Conservation (phyloP, 2,888 invertebrate genomes). For the Napeogenes inachia region DNA sequence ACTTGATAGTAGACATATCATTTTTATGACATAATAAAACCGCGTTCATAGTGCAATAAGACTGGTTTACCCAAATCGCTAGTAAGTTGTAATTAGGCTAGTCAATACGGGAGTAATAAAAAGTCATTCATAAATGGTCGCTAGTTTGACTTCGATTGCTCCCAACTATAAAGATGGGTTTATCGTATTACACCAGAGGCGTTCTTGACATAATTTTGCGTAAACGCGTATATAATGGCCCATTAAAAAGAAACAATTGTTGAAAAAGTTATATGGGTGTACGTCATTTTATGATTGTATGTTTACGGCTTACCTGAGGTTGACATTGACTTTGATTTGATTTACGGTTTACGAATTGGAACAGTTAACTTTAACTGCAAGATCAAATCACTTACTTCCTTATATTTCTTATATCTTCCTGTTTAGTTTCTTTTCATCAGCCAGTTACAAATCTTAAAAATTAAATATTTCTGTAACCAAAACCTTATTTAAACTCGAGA, state of each 20-base stretch:
- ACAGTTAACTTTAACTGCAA: constrained; percentile 16
- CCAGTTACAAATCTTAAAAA: too few species aligned
- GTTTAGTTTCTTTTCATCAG: too few species aligned
- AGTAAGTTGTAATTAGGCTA: constrained; percentile 68
- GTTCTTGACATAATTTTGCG: constrained; percentile 77
- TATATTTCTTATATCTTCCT: too few species aligned
- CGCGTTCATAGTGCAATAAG: constrained; percentile 61
- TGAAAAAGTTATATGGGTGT: constrained; percentile 76
- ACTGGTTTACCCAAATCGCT: constrained; percentile 69
- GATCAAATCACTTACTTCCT: background rate
- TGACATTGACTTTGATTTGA: constrained; percentile 77
- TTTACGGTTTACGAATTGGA: constrained; percentile 56
- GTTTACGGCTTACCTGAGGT: constrained; percentile 73
- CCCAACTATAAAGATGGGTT: constrained; percentile 74
- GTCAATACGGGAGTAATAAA: constrained; percentile 72
- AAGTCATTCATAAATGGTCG: constrained; percentile 71
- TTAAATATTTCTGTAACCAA: too few species aligned
- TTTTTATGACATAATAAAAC: constrained; percentile 73
- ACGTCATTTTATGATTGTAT: constrained; percentile 76
- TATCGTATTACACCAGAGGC: constrained; percentile 73
- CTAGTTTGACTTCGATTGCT: constrained; percentile 71
- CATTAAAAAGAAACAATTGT: constrained; percentile 78
- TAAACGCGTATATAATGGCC: constrained; percentile 75
- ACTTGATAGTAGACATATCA: constrained; percentile 58
- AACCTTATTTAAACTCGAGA: too few species aligned